phyloP scores from a whole-genome alignment of 2,888 invertebrate genomes.

The Strigamia transsilvanica region DNA sequence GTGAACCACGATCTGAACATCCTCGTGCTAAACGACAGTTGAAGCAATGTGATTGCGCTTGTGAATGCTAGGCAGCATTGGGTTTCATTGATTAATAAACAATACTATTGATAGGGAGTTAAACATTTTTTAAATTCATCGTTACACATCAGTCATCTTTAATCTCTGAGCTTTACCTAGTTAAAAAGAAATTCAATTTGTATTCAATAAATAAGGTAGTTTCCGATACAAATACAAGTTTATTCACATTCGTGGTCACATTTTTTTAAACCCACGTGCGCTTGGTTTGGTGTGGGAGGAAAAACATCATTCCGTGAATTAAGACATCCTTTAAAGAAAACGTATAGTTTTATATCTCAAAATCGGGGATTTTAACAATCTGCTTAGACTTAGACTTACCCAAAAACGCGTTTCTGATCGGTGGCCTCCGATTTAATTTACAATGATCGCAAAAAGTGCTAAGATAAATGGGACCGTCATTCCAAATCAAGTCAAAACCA shows the following conservation, averaged over 20 bases:
- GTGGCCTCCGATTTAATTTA: slow-evolving; percentile 28
- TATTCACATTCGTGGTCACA: neutral
- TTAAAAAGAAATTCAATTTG: neutral
- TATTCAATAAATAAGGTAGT: neutral
- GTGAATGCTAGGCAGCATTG: slow-evolving; percentile 27
- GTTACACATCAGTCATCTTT: slow-evolving; percentile 39
- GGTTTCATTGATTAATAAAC: neutral
- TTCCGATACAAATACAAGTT: neutral
- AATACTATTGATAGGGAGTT: neutral
- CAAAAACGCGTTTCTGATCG: slow-evolving; percentile 44
- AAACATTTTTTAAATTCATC: slow-evolving; percentile 19
- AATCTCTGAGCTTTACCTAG: neutral
- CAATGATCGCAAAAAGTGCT: slow-evolving; percentile 23
- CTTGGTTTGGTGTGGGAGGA: neutral
- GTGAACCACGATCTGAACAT: slow-evolving; percentile 46
- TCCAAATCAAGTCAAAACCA: slow-evolving; percentile 71
- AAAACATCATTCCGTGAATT: slow-evolving; percentile 15
- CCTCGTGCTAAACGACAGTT: slow-evolving; percentile 38
- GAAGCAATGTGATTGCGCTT: slow-evolving; percentile 47
- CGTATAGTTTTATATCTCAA: neutral
- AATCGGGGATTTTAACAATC: slow-evolving; percentile 1
- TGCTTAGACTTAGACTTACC: slow-evolving; percentile 31
- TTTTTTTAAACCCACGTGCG: neutral
- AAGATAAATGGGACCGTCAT: slow-evolving; percentile 67
- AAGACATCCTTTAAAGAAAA: slow-evolving; percentile 45